Conservation (phyloP, 2,888 invertebrate species). For the Cyclophora albipunctata region DNA sequence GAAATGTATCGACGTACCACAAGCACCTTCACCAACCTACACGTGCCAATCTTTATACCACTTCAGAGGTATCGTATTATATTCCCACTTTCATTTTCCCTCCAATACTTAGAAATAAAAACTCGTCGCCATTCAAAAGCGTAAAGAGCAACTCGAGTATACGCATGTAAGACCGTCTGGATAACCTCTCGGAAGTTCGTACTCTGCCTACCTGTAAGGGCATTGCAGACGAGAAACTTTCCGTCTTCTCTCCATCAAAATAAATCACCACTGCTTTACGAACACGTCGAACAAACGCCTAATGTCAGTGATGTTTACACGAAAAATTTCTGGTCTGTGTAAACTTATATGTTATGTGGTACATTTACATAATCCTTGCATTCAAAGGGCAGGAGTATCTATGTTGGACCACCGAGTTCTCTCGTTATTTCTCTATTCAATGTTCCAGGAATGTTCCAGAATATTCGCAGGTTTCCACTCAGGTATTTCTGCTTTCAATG, state of each 20-base stretch:
- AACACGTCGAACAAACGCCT: too few species aligned
- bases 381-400: constrained; percentile 11
- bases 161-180: constrained; percentile 1
- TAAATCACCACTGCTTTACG: too few species aligned
- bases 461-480: constrained; percentile 36
- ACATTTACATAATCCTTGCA: constrained; percentile 1
- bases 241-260: too few species aligned
- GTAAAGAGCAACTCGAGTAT: not conserved
- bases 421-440: constrained; percentile 46
- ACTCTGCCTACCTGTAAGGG: not conserved
- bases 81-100: not conserved
- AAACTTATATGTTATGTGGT: too few species aligned
- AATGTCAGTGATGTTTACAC: too few species aligned
- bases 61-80: not conserved
- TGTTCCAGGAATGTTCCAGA: constrained; percentile 35
- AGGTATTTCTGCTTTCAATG: constrained; percentile 44
- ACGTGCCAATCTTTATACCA: too few species aligned
- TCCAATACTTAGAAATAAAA: constrained; percentile 5
- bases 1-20: too few species aligned
- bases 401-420: constrained; percentile 26
- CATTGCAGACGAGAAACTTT: too few species aligned
- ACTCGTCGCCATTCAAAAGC: constrained; percentile 3
- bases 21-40: too few species aligned
- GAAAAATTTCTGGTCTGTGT: too few species aligned
- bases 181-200: not conserved